phyloP scores from a whole-genome alignment of 2,888 invertebrate species.

The Xestia ashworthii region DNA sequence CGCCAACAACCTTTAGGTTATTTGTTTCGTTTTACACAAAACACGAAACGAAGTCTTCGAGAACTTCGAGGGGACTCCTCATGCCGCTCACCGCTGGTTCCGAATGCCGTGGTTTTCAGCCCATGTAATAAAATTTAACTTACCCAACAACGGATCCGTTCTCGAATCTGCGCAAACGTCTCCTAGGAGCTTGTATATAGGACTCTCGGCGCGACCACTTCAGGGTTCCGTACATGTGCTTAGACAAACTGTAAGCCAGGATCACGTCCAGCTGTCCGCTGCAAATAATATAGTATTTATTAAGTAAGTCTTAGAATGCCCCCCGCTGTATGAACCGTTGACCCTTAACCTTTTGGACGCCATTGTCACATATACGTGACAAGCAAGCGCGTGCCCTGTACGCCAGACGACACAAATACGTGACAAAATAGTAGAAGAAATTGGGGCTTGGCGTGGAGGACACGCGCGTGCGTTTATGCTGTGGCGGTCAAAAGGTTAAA shows the following conservation, averaged over 20 bases:
- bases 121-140: conserved; percentile 36
- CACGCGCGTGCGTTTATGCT: too few relatives aligned
- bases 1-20: not conserved
- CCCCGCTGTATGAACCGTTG: not conserved
- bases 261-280: conserved; percentile 81
- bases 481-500: too few relatives aligned
- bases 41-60: too few relatives aligned
- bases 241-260: conserved; percentile 71
- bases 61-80: not conserved
- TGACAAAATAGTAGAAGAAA: too few relatives aligned
- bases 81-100: not conserved
- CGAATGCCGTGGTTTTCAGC: not conserved
- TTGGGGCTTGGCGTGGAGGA: too few relatives aligned
- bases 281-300: conserved; percentile 20
- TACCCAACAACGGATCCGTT: conserved; percentile 74
- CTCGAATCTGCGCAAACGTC: conserved; percentile 54
- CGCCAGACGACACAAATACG: too few relatives aligned
- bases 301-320: not conserved
- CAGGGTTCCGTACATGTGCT: conserved; percentile 68
- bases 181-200: conserved; percentile 68
- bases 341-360: too few relatives aligned
- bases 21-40: not conserved
- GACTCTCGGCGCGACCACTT: conserved; percentile 73
- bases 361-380: too few relatives aligned
- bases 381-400: too few relatives aligned